Evolutionary conservation across 2,113 vertebrate species (phyloP), one percentile per base, ranked within the genome.

Genomic region (Podiceps cristatus): DNA sequence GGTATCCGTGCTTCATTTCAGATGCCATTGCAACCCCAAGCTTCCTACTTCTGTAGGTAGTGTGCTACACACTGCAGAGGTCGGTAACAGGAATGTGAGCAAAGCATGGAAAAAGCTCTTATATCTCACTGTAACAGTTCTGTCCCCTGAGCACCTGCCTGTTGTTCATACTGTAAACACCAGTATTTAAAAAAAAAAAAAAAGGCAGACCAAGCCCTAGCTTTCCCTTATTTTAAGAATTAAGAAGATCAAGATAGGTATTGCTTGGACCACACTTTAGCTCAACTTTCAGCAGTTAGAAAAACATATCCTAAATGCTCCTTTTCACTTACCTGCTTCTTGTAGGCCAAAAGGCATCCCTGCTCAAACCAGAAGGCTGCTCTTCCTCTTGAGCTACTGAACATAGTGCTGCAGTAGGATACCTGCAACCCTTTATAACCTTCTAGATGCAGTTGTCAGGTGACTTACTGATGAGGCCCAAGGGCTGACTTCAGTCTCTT

Each of bases 351-450:
- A 72, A 75, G 4, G 3, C n/a, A 59, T 29, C 3, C 31, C 44
- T 50, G 3, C 11, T 74, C 2, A 55, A 77, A 4, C 68, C 13
- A 33, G 6, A 37, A 89, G 0, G 0, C 24, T 2, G 0, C 13
- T 42, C 7, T 40, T 37, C 11, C 7, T 19, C 5, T 49, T 28
- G 1, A 79, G 42, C 14, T 56, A 47, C 55, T 9, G 4, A 50
- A 66, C 66, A n/a, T 0, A 50, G 3, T 2, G 2, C 1, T 42
- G 1, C 0, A 42, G 13, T 1, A 12, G 4, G 3, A 15, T 6
- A 44, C 29, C 67, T 66, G n/a, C 59, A 92, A 1, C 62, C 17
- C 37, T 79, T 86, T 91, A 50, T 84, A 77, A 69, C 40, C 42
- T 76, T 44, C 40, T 83, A 40, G 58, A 44, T 3, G 37, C 31